These are phyloP conservation scores for Acleris holmiana DNA, from an alignment of 2,888 invertebrate genomes.

Conservation along the genomic window DNA sequence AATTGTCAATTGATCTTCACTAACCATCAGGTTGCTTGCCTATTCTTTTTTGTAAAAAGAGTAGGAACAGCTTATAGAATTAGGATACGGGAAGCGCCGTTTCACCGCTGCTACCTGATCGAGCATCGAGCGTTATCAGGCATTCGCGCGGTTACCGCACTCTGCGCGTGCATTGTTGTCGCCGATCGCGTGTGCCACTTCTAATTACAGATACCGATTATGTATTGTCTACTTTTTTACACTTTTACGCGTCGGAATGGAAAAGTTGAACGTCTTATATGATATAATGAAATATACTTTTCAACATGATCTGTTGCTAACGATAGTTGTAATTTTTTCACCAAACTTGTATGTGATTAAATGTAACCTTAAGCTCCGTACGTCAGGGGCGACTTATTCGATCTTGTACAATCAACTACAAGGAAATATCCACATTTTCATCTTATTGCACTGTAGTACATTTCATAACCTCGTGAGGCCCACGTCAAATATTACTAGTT, in stretches of 20 bases:
- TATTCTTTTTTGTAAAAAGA: background rate
- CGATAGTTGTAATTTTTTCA: slow-evolving; percentile 31
- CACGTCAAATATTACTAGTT: no score
- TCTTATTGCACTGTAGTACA: no score
- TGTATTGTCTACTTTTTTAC: slow-evolving; percentile 72
- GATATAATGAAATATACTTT: slow-evolving; percentile 61
- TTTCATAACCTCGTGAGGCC: no score
- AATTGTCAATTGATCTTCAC: no score
- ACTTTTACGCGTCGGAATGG: slow-evolving; percentile 68
- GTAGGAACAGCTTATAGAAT: slow-evolving; percentile 1
- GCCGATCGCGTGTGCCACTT: slow-evolving; percentile 59
- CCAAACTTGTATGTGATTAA: background rate
- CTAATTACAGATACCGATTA: slow-evolving; percentile 66
- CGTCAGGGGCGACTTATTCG: no score
- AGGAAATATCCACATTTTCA: no score
- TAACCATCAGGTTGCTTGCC: no score
- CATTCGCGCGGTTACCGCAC: slow-evolving; percentile 25
- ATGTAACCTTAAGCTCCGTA: background rate
- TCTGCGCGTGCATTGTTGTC: slow-evolving; percentile 42
- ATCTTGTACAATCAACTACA: no score
- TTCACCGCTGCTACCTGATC: slow-evolving; percentile 36
- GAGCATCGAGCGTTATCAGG: background rate
- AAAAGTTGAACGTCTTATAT: slow-evolving; percentile 73
- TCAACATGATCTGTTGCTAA: slow-evolving; percentile 49
- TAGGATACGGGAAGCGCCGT: slow-evolving; percentile 38